phyloP scores from a whole-genome alignment of 1,140 invertebrate genomes.

The Bombus breviceps region DNA sequence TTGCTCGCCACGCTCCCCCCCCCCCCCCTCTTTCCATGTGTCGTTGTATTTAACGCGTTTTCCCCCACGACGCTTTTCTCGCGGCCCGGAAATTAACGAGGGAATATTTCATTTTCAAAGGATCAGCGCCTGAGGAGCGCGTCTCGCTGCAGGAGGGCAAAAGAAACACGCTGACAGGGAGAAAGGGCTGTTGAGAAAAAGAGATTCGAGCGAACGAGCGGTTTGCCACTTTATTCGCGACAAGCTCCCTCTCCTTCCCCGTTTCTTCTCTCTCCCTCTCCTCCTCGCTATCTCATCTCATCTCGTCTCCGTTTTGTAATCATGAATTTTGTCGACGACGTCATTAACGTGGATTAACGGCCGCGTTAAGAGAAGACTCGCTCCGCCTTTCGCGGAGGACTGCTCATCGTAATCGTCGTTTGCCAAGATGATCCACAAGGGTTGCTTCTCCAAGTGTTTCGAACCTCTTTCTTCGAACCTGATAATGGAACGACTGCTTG shows the following conservation, averaged over 20 bases:
- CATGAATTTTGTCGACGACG: slow-evolving; percentile 55
- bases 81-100: slow-evolving; percentile 54
- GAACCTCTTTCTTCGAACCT: neutral
- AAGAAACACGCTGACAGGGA: neutral
- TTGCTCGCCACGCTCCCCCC: neutral
- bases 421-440: slow-evolving; percentile 27
- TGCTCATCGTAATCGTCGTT: slow-evolving; percentile 34
- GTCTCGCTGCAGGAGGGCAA: slow-evolving; percentile 10
- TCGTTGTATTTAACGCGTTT: slow-evolving; percentile 46
- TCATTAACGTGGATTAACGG: slow-evolving; percentile 56
- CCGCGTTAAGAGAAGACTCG: slow-evolving; percentile 31
- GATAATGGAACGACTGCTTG: neutral
- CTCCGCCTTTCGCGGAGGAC: neutral
- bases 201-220: slow-evolving; percentile 28
- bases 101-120: slow-evolving; percentile 66
- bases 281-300: neutral
- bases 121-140: slow-evolving; percentile 34
- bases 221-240: slow-evolving; percentile 46
- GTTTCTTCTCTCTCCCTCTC: neutral
- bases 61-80: slow-evolving; percentile 54
- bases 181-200: slow-evolving; percentile 11
- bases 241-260: neutral
- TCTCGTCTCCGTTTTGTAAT: slow-evolving; percentile 45
- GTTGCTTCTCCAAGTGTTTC: neutral
- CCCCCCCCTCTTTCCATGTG: neutral